Evolutionary conservation across 2,113 vertebrate species (phyloP).

Genomic region (Ahaetulla prasina): DNA sequence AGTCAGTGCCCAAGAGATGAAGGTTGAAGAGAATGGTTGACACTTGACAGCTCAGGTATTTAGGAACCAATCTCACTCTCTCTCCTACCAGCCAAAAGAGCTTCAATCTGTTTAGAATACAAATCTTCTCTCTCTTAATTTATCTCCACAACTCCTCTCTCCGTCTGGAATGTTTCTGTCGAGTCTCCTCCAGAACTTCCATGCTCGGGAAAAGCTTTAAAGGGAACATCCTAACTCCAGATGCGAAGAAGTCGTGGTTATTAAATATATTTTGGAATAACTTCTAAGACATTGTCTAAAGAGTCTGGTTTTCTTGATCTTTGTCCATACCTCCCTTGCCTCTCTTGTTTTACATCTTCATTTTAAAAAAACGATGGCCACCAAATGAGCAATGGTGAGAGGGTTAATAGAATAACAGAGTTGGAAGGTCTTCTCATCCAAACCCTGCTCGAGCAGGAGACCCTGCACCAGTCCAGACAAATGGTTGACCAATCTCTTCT

Average conservation of each 20-base stretch:
- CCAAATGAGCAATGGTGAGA: background rate
- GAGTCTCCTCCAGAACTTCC: background rate
- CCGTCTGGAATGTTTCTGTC: background rate
- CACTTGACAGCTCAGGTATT: background rate
- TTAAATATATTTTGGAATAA: background rate
- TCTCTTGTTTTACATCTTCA: background rate
- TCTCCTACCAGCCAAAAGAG: background rate
- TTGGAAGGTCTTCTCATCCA: background rate
- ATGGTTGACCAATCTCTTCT: background rate
- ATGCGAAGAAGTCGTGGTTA: background rate
- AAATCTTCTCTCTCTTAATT: background rate
- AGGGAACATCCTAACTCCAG: background rate
- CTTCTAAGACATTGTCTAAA: background rate
- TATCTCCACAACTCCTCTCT: background rate
- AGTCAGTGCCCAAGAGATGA: background rate
- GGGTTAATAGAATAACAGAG: too few species aligned
- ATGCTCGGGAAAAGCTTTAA: background rate
- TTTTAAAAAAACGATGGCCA: background rate
- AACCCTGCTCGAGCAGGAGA: background rate
- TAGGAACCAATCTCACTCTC: background rate
- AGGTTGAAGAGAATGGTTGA: background rate
- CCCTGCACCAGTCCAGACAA: too few species aligned
- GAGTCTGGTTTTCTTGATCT: background rate
- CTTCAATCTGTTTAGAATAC: background rate
- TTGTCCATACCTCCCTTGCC: too few species aligned